Base-by-base conservation (phyloP, 1,140 invertebrate genomes). In the Monomorium pharaonis region DNA sequence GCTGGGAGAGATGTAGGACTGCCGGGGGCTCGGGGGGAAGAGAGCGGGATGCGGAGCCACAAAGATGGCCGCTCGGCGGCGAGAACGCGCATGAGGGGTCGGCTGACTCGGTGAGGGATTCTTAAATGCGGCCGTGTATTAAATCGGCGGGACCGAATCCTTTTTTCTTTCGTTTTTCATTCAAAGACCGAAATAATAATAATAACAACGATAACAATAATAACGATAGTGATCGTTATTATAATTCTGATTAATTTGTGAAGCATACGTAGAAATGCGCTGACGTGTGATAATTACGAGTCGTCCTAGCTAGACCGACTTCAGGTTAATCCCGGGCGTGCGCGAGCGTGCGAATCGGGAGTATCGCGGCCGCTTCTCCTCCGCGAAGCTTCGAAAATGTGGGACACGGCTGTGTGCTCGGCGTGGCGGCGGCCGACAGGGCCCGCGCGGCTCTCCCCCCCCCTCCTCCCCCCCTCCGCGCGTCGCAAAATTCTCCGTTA, bases 311-410 rank as follows among this genome's bases (percentile, higher is more conserved):
- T 56, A 24, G 70, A 74, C n/a, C 42, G 27, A 54, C 58, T 49
- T 63, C 21, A 51, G 65, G 9, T 72, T 81, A 56, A 84, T 84
- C 72, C 51, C 81, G 81, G 72, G 47, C 72, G 72, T 62, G 30
- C 76, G 84, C 58, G 86, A 87, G 83, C 81, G 83, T 86, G 88
- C 85, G 84, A 87, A 91, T 90, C 74, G 74, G 89, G 89, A 93
- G 92, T 91, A 89, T 83, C 86, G 69, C 83, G 87, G n/a, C 84
- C 27, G 89, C 89, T 87, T 88, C 87, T 91, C 89, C 87, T n/a
- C 75, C 90, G 90, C 87, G 92, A 91, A 91, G 90, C 87, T 88
- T 93, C 93, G 90, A 92, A 93, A 94, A 94, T 94, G 93, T 94
- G 90, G 93, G 94, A 94, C 93, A 94, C 84, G 83, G 37, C 87